phyloP scores from a whole-genome alignment of 1,140 invertebrate species.

The Heterodera schachtii region DNA sequence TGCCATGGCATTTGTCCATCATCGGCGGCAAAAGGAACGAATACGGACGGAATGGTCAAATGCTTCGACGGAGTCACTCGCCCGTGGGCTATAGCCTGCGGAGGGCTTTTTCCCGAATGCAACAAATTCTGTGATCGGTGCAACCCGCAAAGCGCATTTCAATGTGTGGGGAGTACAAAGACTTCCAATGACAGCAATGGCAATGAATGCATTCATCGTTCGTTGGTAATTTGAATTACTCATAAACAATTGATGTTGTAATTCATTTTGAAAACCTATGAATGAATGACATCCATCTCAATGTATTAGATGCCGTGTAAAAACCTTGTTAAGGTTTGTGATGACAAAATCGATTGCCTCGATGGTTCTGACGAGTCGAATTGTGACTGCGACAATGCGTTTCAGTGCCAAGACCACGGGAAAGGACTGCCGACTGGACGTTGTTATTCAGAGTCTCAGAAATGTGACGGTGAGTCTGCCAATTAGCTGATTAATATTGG shows the following conservation, averaged over 20 bases:
- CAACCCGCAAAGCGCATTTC: constrained; percentile 37
- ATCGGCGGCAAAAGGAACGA: neutral
- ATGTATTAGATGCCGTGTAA: too few relatives aligned
- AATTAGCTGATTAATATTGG: neutral
- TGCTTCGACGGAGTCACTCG: constrained; percentile 34
- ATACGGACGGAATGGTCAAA: constrained; percentile 1
- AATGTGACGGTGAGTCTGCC: constrained; percentile 28
- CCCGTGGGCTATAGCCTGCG: constrained; percentile 41
- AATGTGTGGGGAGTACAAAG: constrained; percentile 13
- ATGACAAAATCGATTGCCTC: constrained; percentile 38
- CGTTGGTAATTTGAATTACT: constrained; percentile 5
- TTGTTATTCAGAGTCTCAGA: constrained; percentile 25
- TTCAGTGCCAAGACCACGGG: constrained; percentile 71
- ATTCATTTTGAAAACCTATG: neutral
- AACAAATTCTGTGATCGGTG: constrained; percentile 34
- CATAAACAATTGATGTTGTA: neutral
- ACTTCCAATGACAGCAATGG: neutral
- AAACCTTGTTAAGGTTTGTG: constrained; percentile 44
- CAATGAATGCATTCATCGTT: constrained; percentile 18
- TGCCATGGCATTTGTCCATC: constrained; percentile 41
- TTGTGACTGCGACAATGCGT: constrained; percentile 31
- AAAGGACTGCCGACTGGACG: constrained; percentile 3
- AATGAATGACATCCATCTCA: too few relatives aligned
- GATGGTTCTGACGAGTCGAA: constrained; percentile 47
- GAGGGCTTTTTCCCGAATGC: constrained; percentile 32